Evolutionary conservation across 2,797 vertebrate genomes (phyloP), one percentile per base, ranked within the genome.

Genomic region (Fistularia tabacaria): DNA sequence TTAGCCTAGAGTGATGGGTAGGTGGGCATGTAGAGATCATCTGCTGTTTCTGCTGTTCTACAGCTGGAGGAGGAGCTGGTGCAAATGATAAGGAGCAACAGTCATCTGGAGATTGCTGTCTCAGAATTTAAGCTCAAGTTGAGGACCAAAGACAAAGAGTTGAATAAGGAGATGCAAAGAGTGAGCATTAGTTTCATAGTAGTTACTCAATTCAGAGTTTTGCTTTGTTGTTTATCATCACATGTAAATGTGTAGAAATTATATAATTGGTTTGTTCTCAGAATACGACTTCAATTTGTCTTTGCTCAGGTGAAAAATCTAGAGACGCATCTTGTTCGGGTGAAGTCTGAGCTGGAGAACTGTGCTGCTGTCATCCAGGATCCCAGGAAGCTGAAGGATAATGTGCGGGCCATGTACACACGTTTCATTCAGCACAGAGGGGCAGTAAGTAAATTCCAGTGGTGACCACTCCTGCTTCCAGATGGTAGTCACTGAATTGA

Each of bases 61-160:
- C 70, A 98, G 97, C 93, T 95, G 91, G 90, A 97, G 76, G 75
- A 72, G 1, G 90, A 96, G 56, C 83, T 95, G 82, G 82, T 91
- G 14, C 81, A 72, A 37, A 92, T 90, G 50, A 87, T 89, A 57
- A 92, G 92, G 69, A 92, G 86, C 72, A 93, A 90, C 74, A 82
- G 83, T 7, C 88, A 93, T 38, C 73, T 95, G 87, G 93, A 94
- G 71, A 80, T 94, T 71, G 90, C 68, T 9, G 82, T 92, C 39
- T 72, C 87, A 0, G 92, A 94, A 6, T 70, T 95, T 74, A 91
- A 86, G 49, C 90, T 93, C 66, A 95, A 93, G 68, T 84, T 96
- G 62, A 92, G 66, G 77, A 87, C 89, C 71, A 90, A 83, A 0
- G 81, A 92, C 36, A 79, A 75, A 0, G 92, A 96, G 85, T 85